Percentiles rank a stretch among this genome's conserved stretches.
phyloP scores from a whole-genome alignment of 37 sponge, comb jelly and placozoan genomes.

The Chondrilla cf. caribensis region DNA sequence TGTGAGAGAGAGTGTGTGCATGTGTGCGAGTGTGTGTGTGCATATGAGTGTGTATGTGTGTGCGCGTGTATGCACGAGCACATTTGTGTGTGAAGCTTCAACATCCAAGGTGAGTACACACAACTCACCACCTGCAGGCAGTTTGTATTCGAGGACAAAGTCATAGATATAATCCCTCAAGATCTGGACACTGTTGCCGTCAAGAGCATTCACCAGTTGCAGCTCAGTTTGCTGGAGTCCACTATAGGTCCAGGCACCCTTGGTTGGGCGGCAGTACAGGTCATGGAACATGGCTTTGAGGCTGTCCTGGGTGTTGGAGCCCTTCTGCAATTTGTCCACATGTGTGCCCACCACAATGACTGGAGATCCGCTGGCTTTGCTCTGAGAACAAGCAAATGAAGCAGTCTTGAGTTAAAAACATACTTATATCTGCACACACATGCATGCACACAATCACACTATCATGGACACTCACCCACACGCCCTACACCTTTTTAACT shows the following conservation, averaged over 20 bases:
- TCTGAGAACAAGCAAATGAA: too few species aligned
- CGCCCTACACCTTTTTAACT: too few species aligned
- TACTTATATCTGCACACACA: too few species aligned
- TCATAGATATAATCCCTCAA: slow-evolving; percentile 65
- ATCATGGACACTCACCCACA: too few species aligned
- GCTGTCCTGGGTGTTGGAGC: not conserved
- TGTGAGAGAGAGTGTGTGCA: too few species aligned
- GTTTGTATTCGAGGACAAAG: slow-evolving; percentile 37
- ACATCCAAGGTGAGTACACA: too few species aligned
- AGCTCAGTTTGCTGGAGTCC: not conserved
- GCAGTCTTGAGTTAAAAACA: too few species aligned
- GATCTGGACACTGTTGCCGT: slow-evolving; percentile 24
- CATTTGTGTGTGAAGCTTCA: too few species aligned
- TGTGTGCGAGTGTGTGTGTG: too few species aligned
- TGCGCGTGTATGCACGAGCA: too few species aligned
- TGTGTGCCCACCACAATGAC: slow-evolving; percentile 84
- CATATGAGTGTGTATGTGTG: too few species aligned
- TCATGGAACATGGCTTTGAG: slow-evolving; percentile 23
- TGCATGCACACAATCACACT: too few species aligned
- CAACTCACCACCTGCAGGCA: not conserved
- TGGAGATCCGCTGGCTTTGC: slow-evolving; percentile 55
- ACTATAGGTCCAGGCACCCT: slow-evolving; percentile 24
- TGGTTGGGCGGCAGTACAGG: slow-evolving; percentile 31
- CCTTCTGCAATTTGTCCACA: slow-evolving; percentile 38
- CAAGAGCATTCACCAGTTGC: slow-evolving; percentile 41